Percentiles rank a stretch among this genome's conserved stretches.
phyloP scores from a whole-genome alignment of 2,888 invertebrate species.

The Drosophila phalerata region DNA sequence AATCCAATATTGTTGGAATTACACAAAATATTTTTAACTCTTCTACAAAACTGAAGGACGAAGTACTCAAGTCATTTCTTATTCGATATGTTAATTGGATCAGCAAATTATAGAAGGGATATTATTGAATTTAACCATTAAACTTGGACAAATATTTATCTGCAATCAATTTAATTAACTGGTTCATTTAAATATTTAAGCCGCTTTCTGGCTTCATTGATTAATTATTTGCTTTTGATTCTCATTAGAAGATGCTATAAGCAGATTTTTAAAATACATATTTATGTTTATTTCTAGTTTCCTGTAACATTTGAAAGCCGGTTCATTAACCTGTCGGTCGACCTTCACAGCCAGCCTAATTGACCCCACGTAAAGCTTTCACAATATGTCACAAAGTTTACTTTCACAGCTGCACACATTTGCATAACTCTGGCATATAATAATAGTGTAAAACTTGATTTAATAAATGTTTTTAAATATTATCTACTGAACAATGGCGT shows the following conservation, averaged over 20 bases:
- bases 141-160: conserved; percentile 13
- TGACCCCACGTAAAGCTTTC: background rate
- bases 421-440: conserved; percentile 13
- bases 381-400: conserved; percentile 18
- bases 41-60: background rate
- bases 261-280: background rate
- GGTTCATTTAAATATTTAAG: conserved; percentile 1
- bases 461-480: conserved; percentile 24
- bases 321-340: conserved; percentile 1
- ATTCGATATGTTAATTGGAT: conserved; percentile 12
- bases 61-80: conserved; percentile 7
- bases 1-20: conserved; percentile 20
- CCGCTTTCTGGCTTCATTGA: conserved; percentile 10
- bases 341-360: conserved; percentile 26
- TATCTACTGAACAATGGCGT: conserved; percentile 3
- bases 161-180: conserved; percentile 31
- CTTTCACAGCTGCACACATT: conserved; percentile 8
- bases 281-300: conserved; percentile 9
- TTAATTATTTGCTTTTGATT: conserved; percentile 38
- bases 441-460: conserved; percentile 22
- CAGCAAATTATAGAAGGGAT: background rate
- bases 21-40: conserved; percentile 6
- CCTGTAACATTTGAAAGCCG: background rate
- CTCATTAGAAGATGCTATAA: conserved; percentile 15
- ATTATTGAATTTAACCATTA: background rate